phyloP scores from a whole-genome alignment of 2,113 vertebrate species.

The Neotoma lepida region DNA sequence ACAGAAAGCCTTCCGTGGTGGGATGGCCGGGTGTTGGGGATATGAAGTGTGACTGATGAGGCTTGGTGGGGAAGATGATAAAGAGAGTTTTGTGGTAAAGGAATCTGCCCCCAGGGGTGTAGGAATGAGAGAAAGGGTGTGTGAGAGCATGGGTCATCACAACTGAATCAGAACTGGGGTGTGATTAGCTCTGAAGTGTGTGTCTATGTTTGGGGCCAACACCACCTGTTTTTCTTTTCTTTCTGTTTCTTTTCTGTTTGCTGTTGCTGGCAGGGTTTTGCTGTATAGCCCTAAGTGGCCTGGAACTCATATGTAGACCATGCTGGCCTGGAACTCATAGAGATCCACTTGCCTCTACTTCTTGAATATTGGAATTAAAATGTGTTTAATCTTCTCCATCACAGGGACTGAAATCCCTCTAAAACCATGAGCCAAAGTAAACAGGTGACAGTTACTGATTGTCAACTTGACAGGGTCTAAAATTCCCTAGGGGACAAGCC shows the following conservation, averaged over 20 bases:
- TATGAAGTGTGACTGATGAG: neutral
- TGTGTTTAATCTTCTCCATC: neutral
- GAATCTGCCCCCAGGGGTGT: fast-evolving
- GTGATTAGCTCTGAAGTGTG: neutral
- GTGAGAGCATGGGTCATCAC: neutral
- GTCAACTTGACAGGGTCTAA: neutral
- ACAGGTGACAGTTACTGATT: neutral
- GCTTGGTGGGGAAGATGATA: neutral
- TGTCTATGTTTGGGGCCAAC: neutral
- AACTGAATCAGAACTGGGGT: neutral
- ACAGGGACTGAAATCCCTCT: neutral
- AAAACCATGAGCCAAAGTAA: neutral
- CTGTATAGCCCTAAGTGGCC: neutral
- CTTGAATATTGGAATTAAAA: neutral
- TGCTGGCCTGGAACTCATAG: neutral
- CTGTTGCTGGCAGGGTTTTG: neutral
- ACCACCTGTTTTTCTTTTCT: neutral
- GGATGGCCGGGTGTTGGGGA: neutral
- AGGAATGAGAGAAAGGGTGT: neutral
- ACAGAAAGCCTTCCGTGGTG: neutral
- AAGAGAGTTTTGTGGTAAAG: neutral
- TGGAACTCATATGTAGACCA: no score
- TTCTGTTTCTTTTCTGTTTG: neutral
- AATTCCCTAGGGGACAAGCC: neutral
- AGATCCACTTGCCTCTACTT: neutral